Conservation (phyloP, 2,797 vertebrate species). For the Schizothorax lantsangensis region DNA sequence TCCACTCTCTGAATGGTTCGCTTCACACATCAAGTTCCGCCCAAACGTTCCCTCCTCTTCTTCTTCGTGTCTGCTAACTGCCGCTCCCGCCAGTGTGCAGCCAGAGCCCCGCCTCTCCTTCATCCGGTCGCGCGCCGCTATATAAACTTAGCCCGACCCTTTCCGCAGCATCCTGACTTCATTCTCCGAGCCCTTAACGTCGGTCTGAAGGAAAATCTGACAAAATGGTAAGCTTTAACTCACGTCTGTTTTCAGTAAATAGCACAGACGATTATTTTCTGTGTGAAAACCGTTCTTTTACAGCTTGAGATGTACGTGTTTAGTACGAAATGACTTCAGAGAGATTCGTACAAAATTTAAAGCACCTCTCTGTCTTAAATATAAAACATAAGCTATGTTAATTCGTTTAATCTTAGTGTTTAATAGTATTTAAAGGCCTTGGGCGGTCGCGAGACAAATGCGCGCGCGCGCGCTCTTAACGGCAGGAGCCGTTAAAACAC, state of each 20-base stretch:
- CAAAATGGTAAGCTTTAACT: constrained; percentile 67
- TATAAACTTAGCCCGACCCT: constrained; percentile 23
- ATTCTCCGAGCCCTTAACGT: constrained; percentile 67
- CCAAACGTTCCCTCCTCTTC: neutral
- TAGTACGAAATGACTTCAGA: neutral
- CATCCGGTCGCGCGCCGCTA: neutral
- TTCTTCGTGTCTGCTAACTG: constrained; percentile 24
- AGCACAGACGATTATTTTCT: neutral
- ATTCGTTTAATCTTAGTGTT: neutral
- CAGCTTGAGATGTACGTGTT: neutral
- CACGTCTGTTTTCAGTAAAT: neutral
- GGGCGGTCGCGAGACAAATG: neutral
- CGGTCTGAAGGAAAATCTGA: constrained; percentile 61
- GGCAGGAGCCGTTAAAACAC: neutral
- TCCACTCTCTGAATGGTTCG: neutral
- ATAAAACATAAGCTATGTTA: neutral
- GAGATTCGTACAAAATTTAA: too few relatives aligned
- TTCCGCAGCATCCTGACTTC: constrained; percentile 54
- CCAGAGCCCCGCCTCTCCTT: constrained; percentile 35
- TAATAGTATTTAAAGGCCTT: neutral
- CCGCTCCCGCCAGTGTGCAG: constrained; percentile 59
- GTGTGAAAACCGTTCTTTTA: neutral
- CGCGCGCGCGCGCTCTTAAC: neutral
- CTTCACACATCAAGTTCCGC: neutral
- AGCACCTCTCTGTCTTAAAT: neutral